Conservation (phyloP, 2,888 invertebrate species). For the Yponomeuta sedellus region DNA sequence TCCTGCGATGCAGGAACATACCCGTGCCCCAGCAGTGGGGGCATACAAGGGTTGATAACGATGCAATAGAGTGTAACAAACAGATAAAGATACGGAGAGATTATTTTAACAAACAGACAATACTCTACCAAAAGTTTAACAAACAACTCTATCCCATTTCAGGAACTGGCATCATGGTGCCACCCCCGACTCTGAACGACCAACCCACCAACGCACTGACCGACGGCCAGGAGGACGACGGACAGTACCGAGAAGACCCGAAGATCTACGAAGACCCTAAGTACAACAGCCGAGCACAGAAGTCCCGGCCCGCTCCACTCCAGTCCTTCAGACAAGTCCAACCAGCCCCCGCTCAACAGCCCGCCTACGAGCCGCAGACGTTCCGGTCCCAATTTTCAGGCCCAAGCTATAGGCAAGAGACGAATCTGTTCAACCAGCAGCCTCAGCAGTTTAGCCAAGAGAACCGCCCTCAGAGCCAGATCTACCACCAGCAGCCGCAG, state of each 20-base stretch:
- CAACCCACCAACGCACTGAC: constrained; percentile 67
- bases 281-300: constrained; percentile 61
- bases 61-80: too few relatives aligned
- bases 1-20: too few relatives aligned
- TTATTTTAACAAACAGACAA: too few relatives aligned
- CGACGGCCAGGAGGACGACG: constrained; percentile 86
- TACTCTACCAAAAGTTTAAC: too few relatives aligned
- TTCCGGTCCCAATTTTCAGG: constrained; percentile 24
- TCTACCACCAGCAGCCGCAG: constrained; percentile 61
- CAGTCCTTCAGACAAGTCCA: constrained; percentile 30
- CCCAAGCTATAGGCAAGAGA: constrained; percentile 38
- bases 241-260: constrained; percentile 91
- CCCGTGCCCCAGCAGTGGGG: too few relatives aligned
- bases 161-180: constrained; percentile 84
- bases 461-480: constrained; percentile 52
- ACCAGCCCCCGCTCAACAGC: constrained; percentile 24
- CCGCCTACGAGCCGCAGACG: constrained; percentile 33
- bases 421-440: constrained; percentile 42
- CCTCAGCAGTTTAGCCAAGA: constrained; percentile 22
- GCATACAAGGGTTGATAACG: too few relatives aligned
- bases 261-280: constrained; percentile 85
- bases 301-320: constrained; percentile 33
- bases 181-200: constrained; percentile 84
- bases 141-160: constrained; percentile 27
- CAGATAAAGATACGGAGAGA: too few relatives aligned